These are phyloP conservation scores for Eudorcas thomsonii DNA, from an alignment of 2,113 vertebrate species.

Conservation along the genomic window DNA sequence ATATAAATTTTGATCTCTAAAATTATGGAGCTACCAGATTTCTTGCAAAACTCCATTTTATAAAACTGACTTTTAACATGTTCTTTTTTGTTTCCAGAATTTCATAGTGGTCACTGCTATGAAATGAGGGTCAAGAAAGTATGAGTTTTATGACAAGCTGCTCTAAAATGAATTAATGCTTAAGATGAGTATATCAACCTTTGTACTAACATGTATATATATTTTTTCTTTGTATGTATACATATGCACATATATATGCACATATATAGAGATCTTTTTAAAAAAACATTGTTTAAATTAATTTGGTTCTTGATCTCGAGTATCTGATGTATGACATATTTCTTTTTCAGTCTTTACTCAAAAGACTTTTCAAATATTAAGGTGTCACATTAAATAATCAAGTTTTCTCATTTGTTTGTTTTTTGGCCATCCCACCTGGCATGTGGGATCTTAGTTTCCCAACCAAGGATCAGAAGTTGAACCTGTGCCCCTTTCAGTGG, in stretches of 20 bases:
- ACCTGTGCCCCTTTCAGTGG: not conserved
- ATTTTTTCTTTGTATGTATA: not conserved
- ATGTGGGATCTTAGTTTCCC: not conserved
- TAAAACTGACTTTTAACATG: not conserved
- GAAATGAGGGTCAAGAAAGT: not conserved
- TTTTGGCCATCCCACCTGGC: not conserved
- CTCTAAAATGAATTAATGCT: not conserved
- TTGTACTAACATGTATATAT: not conserved
- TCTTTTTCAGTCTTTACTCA: not conserved
- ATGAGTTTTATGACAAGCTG: not conserved
- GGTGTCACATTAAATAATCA: not conserved
- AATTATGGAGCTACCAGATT: not conserved
- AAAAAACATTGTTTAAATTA: not conserved
- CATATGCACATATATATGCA: not conserved
- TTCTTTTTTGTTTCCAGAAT: not conserved
- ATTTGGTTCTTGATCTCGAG: not conserved
- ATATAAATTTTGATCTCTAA: not conserved
- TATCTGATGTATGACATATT: not conserved
- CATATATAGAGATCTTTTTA: not conserved
- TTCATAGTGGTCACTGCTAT: not conserved
- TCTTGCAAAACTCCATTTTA: not conserved
- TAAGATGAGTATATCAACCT: not conserved
- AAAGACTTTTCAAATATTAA: not conserved
- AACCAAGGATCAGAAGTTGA: not conserved
- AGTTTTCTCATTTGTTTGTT: not conserved